These are phyloP conservation scores for Drosophila punjabiensis DNA, from an alignment of 1,140 invertebrate species.

Conservation along the genomic window DNA sequence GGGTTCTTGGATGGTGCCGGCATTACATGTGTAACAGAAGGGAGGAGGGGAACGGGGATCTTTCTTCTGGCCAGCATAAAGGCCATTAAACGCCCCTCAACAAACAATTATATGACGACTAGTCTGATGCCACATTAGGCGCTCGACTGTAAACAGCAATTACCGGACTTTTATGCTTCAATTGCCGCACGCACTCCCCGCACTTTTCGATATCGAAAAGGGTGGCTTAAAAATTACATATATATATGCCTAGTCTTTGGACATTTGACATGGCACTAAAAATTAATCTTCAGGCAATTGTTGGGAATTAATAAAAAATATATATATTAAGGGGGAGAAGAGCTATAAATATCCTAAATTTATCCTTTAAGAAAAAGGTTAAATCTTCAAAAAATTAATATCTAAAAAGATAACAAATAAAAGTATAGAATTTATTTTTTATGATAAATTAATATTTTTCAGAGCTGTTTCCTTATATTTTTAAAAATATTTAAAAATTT, in stretches of 20 bases:
- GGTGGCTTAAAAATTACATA: not conserved
- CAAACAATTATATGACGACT: constrained; percentile 75
- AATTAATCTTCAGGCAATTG: not conserved
- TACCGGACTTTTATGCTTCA: constrained; percentile 76
- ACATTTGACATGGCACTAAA: not conserved
- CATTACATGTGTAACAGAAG: constrained; percentile 62
- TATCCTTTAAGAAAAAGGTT: not conserved
- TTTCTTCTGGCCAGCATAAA: constrained; percentile 28
- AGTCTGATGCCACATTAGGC: constrained; percentile 63
- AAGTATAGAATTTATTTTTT: not conserved
- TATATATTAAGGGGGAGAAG: not conserved
- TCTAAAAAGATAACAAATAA: not conserved
- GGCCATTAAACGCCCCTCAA: constrained; percentile 78
- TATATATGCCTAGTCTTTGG: not conserved
- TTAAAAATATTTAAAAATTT: not conserved
- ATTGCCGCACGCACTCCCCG: constrained; percentile 53
- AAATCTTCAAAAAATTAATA: not conserved
- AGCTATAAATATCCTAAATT: not conserved
- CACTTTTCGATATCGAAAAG: not conserved
- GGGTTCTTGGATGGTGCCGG: constrained; percentile 54
- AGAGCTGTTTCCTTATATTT: not conserved
- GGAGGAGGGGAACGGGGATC: constrained; percentile 13
- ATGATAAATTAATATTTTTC: not conserved
- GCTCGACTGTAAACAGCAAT: constrained; percentile 78
- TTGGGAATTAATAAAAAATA: too few species aligned